Percentiles rank a stretch among this genome's conserved stretches.
Conservation (phyloP, 2,797 vertebrate genomes). For the Enteromius treurensis region DNA sequence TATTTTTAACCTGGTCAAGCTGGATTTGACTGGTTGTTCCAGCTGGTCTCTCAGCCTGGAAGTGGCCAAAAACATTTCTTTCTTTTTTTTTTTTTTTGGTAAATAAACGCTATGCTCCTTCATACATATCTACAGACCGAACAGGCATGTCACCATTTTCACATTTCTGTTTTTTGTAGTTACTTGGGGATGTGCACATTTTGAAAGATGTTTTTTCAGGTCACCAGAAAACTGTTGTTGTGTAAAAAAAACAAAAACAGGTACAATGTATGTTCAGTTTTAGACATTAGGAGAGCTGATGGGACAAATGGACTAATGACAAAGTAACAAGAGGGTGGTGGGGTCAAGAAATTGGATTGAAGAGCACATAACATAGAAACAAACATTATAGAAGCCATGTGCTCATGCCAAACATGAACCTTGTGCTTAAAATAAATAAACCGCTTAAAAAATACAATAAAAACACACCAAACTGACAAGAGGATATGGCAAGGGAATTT, state of each 20-base stretch:
- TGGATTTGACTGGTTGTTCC: too few relatives aligned
- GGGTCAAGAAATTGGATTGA: not conserved
- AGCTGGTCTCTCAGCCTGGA: too few relatives aligned
- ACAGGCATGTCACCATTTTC: not conserved
- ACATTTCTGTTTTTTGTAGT: not conserved
- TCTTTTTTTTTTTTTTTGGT: not conserved
- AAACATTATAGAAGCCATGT: not conserved
- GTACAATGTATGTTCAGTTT: too few relatives aligned
- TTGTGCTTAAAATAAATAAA: too few relatives aligned
- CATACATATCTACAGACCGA: not conserved
- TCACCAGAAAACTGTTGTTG: not conserved
- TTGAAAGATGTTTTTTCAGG: not conserved
- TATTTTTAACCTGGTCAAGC: too few relatives aligned
- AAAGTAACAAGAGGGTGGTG: not conserved
- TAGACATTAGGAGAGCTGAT: not conserved
- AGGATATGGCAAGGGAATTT: not conserved
- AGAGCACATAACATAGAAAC: not conserved
- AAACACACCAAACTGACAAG: not conserved
- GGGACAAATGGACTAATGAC: not conserved
- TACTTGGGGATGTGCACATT: not conserved
- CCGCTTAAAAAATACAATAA: not conserved
- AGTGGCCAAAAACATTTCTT: too few relatives aligned
- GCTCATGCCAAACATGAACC: not conserved
- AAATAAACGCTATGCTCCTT: not conserved
- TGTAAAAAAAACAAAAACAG: too few relatives aligned